phyloP scores from a whole-genome alignment of 2,888 invertebrate genomes.

The Dryocosmus kuriphilus region DNA sequence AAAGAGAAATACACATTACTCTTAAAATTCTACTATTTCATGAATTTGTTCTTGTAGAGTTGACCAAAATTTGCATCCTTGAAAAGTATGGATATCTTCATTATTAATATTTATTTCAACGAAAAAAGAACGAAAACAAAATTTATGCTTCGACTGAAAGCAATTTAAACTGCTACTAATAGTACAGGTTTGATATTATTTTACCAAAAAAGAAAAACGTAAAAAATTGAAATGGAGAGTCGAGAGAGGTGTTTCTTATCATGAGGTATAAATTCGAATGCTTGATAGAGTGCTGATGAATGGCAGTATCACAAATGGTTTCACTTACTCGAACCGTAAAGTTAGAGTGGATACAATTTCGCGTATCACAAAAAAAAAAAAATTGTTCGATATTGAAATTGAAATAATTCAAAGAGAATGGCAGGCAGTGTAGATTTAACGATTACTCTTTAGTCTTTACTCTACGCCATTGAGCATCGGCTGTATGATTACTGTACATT shows the following conservation, averaged over 20 bases:
- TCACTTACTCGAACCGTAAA: not conserved
- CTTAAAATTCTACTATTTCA: no score
- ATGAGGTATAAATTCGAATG: not conserved
- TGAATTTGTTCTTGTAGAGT: no score
- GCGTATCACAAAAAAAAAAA: not conserved
- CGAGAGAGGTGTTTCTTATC: not conserved
- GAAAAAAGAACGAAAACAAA: no score
- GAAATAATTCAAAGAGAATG: not conserved
- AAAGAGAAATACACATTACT: no score
- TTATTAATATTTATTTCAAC: no score
- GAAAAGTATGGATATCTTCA: no score
- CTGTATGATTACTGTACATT: slow-evolving; percentile 53
- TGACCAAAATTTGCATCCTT: no score
- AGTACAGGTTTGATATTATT: no score
- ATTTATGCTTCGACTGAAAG: no score
- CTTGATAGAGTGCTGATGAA: slow-evolving; percentile 4
- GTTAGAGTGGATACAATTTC: not conserved
- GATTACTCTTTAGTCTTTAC: slow-evolving; percentile 9
- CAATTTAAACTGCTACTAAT: no score
- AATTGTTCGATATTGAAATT: slow-evolving; percentile 8
- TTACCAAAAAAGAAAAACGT: not conserved
- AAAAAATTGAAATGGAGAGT: not conserved
- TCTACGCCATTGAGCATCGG: slow-evolving; percentile 53
- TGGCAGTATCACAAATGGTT: not conserved
- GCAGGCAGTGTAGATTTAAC: slow-evolving; percentile 25